Base-by-base conservation (phyloP, 2,888 invertebrate species). In the Lycia hirtaria region DNA sequence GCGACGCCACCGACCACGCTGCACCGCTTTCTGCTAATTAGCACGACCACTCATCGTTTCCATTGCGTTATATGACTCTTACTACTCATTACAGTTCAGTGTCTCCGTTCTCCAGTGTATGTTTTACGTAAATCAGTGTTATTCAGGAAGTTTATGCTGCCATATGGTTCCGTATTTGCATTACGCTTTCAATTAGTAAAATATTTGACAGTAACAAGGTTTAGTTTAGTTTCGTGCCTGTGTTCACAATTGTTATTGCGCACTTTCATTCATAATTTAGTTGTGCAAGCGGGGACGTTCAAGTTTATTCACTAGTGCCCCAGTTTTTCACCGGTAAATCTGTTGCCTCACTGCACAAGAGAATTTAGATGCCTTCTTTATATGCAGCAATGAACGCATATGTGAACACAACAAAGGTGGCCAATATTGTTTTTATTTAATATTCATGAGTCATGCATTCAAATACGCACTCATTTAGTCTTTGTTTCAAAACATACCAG, bases 1-100 rank as follows among this genome's bases (percentile, higher is more conserved):
- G 78, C 78, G 78, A 76, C 78, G 79, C 78, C 75, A 64, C 75
- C 75, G 76, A 67, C 67, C 52, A 56, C 35, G 68, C 57, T 64
- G 62, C 67, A 68, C 68, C 74, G 72, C 62, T 68, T 60, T 50
- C 60, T 50, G 60, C 50, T 61, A 60, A 65, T 69, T 67, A 61
- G 58, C 64, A 65, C 69, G 72, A 58, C 44, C 63, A 53, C 63
- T 74, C 79, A 82, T 80, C 71, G 67, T 66, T 66, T 77, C 72
- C 75, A 76, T 76, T 77, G 73, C 64, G 65, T 69, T 72, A 69
- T 55, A 69, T 64, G 64, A 73, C 71, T 64, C 71, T 64, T 51
- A 62, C 60, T 56, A 62, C 38, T 59, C 67, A 19, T 35, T 44
- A 44, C 50, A 19, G 22, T 37, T 38, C 40, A 56, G 37, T 53